Percentiles rank a stretch among this genome's conserved stretches.
These are phyloP conservation scores for Apotomis betuletana DNA, from an alignment of 2,888 invertebrate species.

Conservation along the genomic window DNA sequence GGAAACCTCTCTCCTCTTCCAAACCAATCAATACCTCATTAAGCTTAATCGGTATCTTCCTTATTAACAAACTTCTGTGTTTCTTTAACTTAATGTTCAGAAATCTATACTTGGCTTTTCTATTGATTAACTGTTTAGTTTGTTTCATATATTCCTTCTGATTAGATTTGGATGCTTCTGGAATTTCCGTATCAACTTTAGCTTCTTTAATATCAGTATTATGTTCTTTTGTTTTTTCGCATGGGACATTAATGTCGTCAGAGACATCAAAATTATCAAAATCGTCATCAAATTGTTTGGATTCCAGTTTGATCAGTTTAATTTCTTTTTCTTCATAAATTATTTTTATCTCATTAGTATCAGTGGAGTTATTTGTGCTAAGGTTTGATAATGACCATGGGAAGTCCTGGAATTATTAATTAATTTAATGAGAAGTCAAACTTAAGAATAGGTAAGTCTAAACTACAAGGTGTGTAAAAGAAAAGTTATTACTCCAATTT, in stretches of 20 bases:
- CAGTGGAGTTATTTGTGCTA: neutral
- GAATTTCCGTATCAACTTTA: neutral
- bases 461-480: no score
- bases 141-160: constrained; percentile 10
- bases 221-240: neutral
- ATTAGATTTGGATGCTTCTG: neutral
- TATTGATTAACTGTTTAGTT: neutral
- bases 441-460: no score
- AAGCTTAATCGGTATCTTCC: constrained; percentile 5
- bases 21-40: neutral
- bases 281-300: constrained; percentile 1
- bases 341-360: neutral
- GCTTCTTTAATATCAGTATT: neutral
- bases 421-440: no score
- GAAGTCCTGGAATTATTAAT: constrained; percentile 17
- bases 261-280: constrained; percentile 14
- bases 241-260: constrained; percentile 7
- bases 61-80: constrained; percentile 18
- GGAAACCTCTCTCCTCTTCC: constrained; percentile 16
- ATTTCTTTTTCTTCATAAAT: constrained; percentile 19
- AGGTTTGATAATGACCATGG: constrained; percentile 20
- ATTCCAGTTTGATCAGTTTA: constrained; percentile 27
- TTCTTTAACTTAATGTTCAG: constrained; percentile 18
- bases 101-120: constrained; percentile 36
- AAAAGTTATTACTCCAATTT: no score